These are phyloP conservation scores for Rhabdomys pumilio DNA, from an alignment of 2,797 vertebrate species.

Conservation along the genomic window DNA sequence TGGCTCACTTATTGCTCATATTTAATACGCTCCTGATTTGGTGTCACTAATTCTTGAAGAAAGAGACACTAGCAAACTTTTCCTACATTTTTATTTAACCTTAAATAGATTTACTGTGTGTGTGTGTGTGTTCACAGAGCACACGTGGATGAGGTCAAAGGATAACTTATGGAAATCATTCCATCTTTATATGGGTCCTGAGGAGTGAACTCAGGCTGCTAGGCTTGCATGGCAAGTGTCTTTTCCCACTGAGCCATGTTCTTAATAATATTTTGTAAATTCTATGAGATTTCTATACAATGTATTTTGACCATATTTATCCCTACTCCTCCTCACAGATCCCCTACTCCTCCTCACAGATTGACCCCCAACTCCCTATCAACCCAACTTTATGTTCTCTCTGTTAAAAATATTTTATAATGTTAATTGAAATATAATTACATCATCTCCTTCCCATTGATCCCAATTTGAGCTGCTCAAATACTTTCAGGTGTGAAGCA, in stretches of 20 bases:
- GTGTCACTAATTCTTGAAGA: not conserved
- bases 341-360: too few relatives aligned
- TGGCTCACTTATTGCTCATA: conserved; percentile 1
- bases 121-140: not conserved
- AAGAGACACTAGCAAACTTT: not conserved
- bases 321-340: too few relatives aligned
- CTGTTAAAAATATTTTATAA: not conserved
- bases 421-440: not conserved
- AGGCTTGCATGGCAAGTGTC: not conserved
- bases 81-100: not conserved
- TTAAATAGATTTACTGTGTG: not conserved
- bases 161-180: not conserved
- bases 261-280: not conserved
- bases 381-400: not conserved
- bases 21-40: conserved; percentile 57
- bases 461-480: not conserved
- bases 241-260: not conserved
- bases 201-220: not conserved
- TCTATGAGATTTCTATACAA: not conserved
- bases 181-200: not conserved
- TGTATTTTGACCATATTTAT: not conserved
- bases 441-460: not conserved
- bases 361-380: too few relatives aligned
- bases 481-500: not conserved
- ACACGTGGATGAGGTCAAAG: not conserved